Evolutionary conservation across 2,888 invertebrate species (phyloP), one percentile per base, ranked within the genome.

Genomic region (Drosophila kuntzei): DNA sequence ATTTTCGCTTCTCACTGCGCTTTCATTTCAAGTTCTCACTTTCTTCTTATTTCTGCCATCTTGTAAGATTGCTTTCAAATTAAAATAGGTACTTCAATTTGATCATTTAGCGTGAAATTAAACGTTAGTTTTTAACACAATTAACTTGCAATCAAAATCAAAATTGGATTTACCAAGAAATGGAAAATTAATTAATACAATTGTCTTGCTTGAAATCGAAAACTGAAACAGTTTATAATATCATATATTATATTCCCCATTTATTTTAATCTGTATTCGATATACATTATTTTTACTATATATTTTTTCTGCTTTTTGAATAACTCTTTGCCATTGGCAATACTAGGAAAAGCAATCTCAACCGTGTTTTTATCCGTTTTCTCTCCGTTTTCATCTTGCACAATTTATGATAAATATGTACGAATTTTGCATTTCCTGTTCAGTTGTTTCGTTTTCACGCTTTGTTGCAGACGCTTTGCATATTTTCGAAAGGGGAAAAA

Each of bases 391-490:
- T 7, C 14, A 43, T 49, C 57, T 16, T 29, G 47, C 41, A 63
- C 53, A 46, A 63, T 60, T 66, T 66, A 67, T 76, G 71, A 63
- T 79, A 63, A 71, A 77, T 74, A 69, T 68, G 73, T 49, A 51
- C 57, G 18, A 58, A 60, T 69, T 70, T 66, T 59, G 58, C 66
- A 66, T 69, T 71, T 72, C 65, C 76, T 20, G 50, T 72, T 58
- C 64, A 59, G 44, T 53, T 51, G 46, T 12, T 59, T 53, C 53
- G 41, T 29, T 57, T 49, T 49, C 55, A 44, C 51, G 76, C 81
- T 70, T 74, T 76, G 79, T 51, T 80, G 80, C 85, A 74, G 57
- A 49, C 60, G 36, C 43, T 81, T 81, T 84, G 76, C 74, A 81
- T 83, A 69, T 32, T 63, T 66, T 29, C 11, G 2, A 25, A 25